Conservation (phyloP, 2,113 vertebrate genomes). For the Atractosteus spatula region DNA sequence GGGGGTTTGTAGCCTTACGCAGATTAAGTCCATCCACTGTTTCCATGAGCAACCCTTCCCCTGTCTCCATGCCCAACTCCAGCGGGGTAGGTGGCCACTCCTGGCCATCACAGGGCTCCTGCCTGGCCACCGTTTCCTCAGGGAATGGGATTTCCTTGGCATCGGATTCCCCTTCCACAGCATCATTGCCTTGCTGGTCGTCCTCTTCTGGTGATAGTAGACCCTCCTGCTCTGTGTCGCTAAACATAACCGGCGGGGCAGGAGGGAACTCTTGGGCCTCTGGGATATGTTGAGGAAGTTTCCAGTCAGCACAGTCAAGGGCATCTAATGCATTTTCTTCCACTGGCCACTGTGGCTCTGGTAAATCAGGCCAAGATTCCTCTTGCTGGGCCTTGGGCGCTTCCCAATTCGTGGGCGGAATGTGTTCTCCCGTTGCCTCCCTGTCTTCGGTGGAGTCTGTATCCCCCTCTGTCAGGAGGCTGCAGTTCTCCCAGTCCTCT, state of each 20-base stretch:
- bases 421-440: background rate
- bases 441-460: background rate
- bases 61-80: background rate
- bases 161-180: too few relatives aligned
- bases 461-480: conserved; percentile 34
- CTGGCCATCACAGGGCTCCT: background rate
- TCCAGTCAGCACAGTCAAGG: too few relatives aligned
- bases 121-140: conserved; percentile 14
- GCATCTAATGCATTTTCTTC: background rate
- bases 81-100: background rate
- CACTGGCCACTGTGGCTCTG: background rate
- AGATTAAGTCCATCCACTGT: background rate
- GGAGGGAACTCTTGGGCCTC: too few relatives aligned
- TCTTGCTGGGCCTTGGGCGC: conserved; percentile 26
- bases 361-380: background rate
- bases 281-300: too few relatives aligned
- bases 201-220: conserved; percentile 5
- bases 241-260: too few relatives aligned
- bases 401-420: conserved; percentile 14
- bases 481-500: conserved; percentile 10
- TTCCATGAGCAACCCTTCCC: background rate
- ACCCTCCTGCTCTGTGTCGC: conserved; percentile 27
- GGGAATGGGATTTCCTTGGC: too few relatives aligned
- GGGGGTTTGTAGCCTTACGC: too few relatives aligned
- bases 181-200: too few relatives aligned